Base-by-base conservation (phyloP, 2,797 vertebrate species). In the Urophycis tenuis region DNA sequence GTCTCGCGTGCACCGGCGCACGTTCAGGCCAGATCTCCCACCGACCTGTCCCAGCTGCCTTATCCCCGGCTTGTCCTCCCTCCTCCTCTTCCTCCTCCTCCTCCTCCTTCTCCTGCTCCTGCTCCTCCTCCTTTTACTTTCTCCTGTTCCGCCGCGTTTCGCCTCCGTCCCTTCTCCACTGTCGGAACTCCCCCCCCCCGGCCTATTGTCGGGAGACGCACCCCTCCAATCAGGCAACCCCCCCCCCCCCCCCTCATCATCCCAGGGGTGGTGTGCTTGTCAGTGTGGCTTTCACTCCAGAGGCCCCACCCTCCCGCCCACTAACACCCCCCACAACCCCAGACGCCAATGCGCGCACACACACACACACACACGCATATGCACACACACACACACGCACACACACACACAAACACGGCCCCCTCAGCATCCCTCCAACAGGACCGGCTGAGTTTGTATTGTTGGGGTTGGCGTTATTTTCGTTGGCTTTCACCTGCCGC, bases 1-100 rank as follows among this genome's bases (percentile, higher is more conserved):
- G 79, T 81, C 82, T 78, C 85, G 91, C 86, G 84, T 80, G 71
- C 87, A 92, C 91, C 2, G 29, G 25, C n/a, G 60, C 25, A 30
- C 29, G 64, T 22, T 31, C 69, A 92, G 92, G 92, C 90, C 82
- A 89, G 87, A 89, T 85, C 90, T 88, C 88, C 90, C 85, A 83
- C 82, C 76, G 85, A 87, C 83, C 87, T 82, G 86, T 89, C 89
- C 90, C 91, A 92, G 91, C 92, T 93, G 91, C 88, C 88, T 91
- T 89, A 91, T 90, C 88, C 91, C 87, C 1, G 72, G 81, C 89
- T 89, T 85, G 86, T 78, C 80, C 78, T 78, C 84, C 60, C 74
- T 79, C 86, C 86, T 85, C 74, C 78, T 60, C 67, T 80, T 67
- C 75, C 79, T 74, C 72, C 75, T 84, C 73, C 80, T 74, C 78